Evolutionary conservation across 1,140 invertebrate species (phyloP).

Genomic region (Thereuonema tuberculata): DNA sequence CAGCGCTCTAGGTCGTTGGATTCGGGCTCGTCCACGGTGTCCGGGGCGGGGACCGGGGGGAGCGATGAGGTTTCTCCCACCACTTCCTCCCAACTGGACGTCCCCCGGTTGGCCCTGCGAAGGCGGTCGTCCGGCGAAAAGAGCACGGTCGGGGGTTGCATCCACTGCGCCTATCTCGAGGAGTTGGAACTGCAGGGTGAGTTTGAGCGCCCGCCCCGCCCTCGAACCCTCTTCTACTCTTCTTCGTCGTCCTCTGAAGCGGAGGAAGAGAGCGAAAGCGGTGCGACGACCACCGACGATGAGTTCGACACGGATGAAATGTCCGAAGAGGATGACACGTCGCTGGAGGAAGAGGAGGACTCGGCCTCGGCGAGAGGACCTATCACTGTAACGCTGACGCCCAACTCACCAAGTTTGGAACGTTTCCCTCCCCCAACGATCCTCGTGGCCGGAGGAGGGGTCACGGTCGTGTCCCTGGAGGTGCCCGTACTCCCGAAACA

Average conservation of each 20-base stretch:
- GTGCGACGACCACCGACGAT: conserved; percentile 12
- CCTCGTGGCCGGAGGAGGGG: neutral
- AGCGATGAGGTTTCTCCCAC: neutral
- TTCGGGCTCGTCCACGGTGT: conserved; percentile 41
- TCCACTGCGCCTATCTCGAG: conserved; percentile 22
- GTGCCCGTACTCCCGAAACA: conserved; percentile 18
- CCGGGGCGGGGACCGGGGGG: conserved; percentile 13
- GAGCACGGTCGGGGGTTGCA: conserved; percentile 9
- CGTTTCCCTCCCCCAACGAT: neutral
- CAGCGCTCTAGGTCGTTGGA: conserved; percentile 61
- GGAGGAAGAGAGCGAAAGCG: conserved; percentile 16
- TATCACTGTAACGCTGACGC: neutral
- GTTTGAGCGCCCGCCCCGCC: conserved; percentile 9
- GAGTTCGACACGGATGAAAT: neutral
- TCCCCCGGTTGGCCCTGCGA: conserved; percentile 17
- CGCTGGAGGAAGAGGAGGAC: conserved; percentile 36
- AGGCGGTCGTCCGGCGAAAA: conserved; percentile 11
- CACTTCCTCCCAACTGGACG: conserved; percentile 11
- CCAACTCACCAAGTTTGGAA: neutral
- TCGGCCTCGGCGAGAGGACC: conserved; percentile 36
- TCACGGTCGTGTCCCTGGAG: conserved; percentile 18
- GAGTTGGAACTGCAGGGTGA: conserved; percentile 12
- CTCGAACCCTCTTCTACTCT: conserved; percentile 11
- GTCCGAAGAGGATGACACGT: conserved; percentile 11
- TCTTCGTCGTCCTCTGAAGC: conserved; percentile 9